phyloP scores from a whole-genome alignment of 2,888 invertebrate species.

The Arge pagana region DNA sequence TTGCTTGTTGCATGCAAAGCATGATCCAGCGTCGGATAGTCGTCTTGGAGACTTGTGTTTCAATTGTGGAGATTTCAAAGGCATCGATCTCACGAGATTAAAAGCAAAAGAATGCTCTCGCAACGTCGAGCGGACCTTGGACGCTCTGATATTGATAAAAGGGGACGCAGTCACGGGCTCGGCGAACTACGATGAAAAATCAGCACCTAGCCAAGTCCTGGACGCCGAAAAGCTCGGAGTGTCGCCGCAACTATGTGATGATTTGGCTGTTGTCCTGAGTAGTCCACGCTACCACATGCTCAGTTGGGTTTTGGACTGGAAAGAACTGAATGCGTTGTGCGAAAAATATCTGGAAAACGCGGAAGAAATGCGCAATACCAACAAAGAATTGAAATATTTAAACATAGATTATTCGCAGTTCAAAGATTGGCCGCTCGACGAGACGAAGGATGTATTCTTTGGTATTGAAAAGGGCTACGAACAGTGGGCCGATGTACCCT shows the following conservation, averaged over 20 bases:
- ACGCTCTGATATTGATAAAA: slow-evolving; percentile 61
- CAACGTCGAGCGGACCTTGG: slow-evolving; percentile 61
- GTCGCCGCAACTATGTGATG: slow-evolving; percentile 69
- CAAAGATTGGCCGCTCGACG: slow-evolving; percentile 67
- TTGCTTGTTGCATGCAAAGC: slow-evolving; percentile 40
- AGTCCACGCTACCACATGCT: slow-evolving; percentile 74
- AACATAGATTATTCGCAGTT: slow-evolving; percentile 74
- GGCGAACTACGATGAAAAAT: slow-evolving; percentile 66
- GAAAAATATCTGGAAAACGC: slow-evolving; percentile 63
- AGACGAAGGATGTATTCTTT: slow-evolving; percentile 61
- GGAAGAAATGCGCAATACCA: slow-evolving; percentile 67
- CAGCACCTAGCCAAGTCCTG: slow-evolving; percentile 65
- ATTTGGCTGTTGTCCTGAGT: slow-evolving; percentile 71
- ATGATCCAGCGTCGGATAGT: slow-evolving; percentile 28
- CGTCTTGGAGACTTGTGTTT: slow-evolving; percentile 45
- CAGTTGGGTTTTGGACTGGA: slow-evolving; percentile 71
- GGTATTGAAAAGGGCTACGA: slow-evolving; percentile 70
- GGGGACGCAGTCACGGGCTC: slow-evolving; percentile 63
- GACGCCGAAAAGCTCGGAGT: slow-evolving; percentile 71
- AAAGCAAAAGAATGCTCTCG: slow-evolving; percentile 40
- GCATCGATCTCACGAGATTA: slow-evolving; percentile 29
- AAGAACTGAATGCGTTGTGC: slow-evolving; percentile 63
- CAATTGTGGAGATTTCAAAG: slow-evolving; percentile 44
- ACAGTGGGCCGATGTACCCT: slow-evolving; percentile 53
- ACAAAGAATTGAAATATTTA: slow-evolving; percentile 75